phyloP scores from a whole-genome alignment of 2,888 invertebrate genomes.

The Tipula vernalis region DNA sequence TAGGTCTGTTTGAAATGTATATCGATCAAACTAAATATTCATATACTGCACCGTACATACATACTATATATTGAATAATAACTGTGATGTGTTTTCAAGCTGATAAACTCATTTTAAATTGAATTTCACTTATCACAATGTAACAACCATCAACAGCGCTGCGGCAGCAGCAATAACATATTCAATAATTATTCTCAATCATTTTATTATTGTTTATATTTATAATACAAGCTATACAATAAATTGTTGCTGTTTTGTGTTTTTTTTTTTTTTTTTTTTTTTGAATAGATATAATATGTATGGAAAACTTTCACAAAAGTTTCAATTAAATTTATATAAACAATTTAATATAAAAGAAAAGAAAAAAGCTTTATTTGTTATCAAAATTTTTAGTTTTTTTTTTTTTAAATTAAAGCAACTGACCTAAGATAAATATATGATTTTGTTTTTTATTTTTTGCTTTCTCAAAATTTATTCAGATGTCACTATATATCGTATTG shows the following conservation, averaged over 20 bases:
- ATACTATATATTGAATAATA: neutral
- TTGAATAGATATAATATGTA: neutral
- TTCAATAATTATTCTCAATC: neutral
- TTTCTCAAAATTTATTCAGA: neutral
- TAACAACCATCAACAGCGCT: neutral
- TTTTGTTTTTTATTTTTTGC: too few relatives aligned
- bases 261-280: neutral
- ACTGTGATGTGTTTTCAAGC: neutral
- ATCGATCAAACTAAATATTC: neutral
- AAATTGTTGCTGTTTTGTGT: neutral
- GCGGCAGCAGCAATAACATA: neutral
- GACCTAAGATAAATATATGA: neutral
- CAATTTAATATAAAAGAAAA: neutral
- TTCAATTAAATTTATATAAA: neutral
- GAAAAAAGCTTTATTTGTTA: neutral
- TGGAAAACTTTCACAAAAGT: neutral
- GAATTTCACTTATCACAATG: constrained; percentile 4
- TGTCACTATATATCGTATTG: neutral
- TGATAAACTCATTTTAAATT: neutral
- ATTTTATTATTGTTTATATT: neutral
- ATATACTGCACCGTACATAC: neutral
- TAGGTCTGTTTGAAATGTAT: neutral
- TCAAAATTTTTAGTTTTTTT: neutral
- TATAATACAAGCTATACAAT: too few relatives aligned
- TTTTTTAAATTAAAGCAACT: neutral